Percentiles rank a stretch among this genome's conserved stretches.
Evolutionary conservation across 2,113 vertebrate genomes (phyloP).

Genomic region (Upupa epops): DNA sequence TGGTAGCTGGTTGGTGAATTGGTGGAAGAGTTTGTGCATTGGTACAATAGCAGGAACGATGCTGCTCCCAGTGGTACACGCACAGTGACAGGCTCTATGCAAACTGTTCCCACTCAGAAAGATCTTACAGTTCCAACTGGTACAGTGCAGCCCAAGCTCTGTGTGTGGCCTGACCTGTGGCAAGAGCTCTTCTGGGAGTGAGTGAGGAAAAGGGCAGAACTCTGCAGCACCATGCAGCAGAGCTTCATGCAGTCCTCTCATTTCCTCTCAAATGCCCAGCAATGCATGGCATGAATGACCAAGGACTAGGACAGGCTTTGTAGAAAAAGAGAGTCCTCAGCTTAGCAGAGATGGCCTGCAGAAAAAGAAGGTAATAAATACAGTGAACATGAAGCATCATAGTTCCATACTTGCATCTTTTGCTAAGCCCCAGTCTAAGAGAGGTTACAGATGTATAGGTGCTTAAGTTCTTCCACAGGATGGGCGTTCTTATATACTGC

Average conservation of each 20-base stretch:
- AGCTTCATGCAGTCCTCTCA: background rate
- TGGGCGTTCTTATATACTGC: background rate
- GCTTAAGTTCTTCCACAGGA: background rate
- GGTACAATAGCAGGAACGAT: background rate
- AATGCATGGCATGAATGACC: background rate
- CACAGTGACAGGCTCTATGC: background rate
- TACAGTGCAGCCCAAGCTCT: background rate
- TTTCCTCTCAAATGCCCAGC: background rate
- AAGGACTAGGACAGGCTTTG: background rate
- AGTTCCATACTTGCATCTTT: background rate
- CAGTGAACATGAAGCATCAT: background rate
- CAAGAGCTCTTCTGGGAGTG: background rate
- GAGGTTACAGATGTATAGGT: background rate
- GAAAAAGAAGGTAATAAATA: background rate
- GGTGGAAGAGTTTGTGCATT: background rate
- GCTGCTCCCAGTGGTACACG: rapidly evolving
- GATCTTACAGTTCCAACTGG: background rate
- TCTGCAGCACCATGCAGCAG: background rate
- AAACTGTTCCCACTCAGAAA: background rate
- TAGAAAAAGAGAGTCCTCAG: background rate
- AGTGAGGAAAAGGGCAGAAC: background rate
- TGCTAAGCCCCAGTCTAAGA: background rate
- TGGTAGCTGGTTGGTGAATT: background rate
- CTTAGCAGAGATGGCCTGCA: background rate
- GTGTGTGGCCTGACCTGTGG: background rate